Evolutionary conservation across 1,140 invertebrate genomes (phyloP), one percentile per base, ranked within the genome.

Genomic region (Doryteuthis pealeii): DNA sequence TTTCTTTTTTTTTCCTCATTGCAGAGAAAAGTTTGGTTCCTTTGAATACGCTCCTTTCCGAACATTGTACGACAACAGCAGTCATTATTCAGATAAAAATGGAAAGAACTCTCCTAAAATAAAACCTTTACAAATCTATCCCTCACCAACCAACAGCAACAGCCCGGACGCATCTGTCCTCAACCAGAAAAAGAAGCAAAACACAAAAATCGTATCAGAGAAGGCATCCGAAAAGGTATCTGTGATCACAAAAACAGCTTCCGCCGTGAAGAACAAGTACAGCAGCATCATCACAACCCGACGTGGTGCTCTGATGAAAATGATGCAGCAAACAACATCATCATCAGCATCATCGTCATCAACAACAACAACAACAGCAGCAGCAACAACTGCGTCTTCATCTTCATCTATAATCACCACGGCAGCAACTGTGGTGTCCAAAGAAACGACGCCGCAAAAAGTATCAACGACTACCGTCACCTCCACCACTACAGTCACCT

Each of bases 21-120:
- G 67, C 79, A 86, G 85, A 75, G 88, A 91, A 54, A 91, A 91
- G 74, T 95, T 93, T 87, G 94, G 94, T 2, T 89, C 89, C 71
- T 96, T 96, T 84, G 89, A 91, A 40, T 95, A 94, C 87, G 92
- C 94, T 2, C 91, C 92, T 0, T 91, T 91, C 74, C 92, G 92
- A 80, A 92, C 92, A 26, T 90, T 89, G 8, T 93, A 93, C 81
- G 81, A 81, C 75, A 79, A 76, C 40, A 79, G 76, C 30, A 74
- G 79, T 72, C 49, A 72, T 0, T 82, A 80, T 69, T 76, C 71
- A 58, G 78, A 76, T 49, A 79, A 75, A 71, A 81, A 76, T 70
- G 75, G 73, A 70, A 81, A 78, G 77, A 54, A 71, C 43, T 74
- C 33, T 15, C 43, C 54, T 22, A 79, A 73, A 35, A 73, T 66